Evolutionary conservation across 1,140 invertebrate species (phyloP), one percentile per base, ranked within the genome.

Genomic region (Listronotus bonariensis): DNA sequence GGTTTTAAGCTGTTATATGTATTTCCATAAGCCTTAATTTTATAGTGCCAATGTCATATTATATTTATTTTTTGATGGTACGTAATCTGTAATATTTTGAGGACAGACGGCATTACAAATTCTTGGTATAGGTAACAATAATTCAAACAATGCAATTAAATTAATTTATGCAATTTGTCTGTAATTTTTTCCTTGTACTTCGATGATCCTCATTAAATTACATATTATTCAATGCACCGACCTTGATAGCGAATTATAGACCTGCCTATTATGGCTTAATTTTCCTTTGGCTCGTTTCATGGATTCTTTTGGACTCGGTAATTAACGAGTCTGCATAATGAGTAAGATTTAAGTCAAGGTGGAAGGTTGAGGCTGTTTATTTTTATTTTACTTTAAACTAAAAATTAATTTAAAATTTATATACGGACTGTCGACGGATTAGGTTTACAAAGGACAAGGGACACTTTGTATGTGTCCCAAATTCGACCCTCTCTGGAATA

Each of bases 181-280:
- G 53, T 18, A 42, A 38, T 54, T 55, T 55, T 55, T 55, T 38
- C 14, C 36, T 36, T 42, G 40, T 14, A 42, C 34, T 42, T 36
- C 38, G 15, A 18, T 17, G 38, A 55, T 55, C 53, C 17, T 55
- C 38, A 55, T 55, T 52, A 26, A 41, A 55, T 55, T 41, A n/a
- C 53, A 36, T 26, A 26, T 20, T 55, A 41, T 52, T 52, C 12
- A 52, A 52, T 52, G 49, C 31, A 31, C 14, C 36, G 42, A 55
- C 36, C 36, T 42, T 42, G 53, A 55, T 55, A 8, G 32, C 53
- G 12, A 20, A 42, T 40, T 42, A 40, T 40, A 55, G 36, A 55
- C 53, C 36, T 55, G 38, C 53, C 53, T 42, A 55, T 55, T 55
- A 55, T 55, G 53, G 53, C 53, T 55, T 41, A 55, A 42, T 55